Base-by-base conservation (phyloP, 1,140 invertebrate species). In the Gonatopus flavifemur region DNA sequence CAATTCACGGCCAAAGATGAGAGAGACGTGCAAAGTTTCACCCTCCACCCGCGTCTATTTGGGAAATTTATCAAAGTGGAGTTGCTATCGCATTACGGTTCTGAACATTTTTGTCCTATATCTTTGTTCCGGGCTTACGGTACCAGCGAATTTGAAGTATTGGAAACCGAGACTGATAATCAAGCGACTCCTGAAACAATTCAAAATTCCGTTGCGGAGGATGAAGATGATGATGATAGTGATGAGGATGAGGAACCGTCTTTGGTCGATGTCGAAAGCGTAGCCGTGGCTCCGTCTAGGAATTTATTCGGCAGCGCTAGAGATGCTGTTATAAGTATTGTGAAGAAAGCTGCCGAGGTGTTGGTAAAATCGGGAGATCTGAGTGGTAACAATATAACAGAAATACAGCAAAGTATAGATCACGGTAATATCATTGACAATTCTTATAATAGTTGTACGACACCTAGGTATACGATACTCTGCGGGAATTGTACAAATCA, bases 41-140 rank as follows among this genome's bases (percentile, higher is more conserved):
- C 84, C 55, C 80, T 90, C 16, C 83, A 84, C 65, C 87, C 85
- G 10, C 85, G 87, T 69, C 79, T 92, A 1, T 98, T 97, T 80
- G 91, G 92, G 13, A 98, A 98, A 79, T 98, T 93, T 73, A 87
- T 98, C 19, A 89, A 89, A 63, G 83, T 97, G 1, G 95, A 98
- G 65, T 81, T 99, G 55, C 82, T 90, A 43, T 93, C 91, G 13
- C 92, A 98, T 74, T 93, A 98, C 68, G 95, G 96, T 9, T 87
- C 87, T 3, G 96, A 99, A 76, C 96, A 99, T 71, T 99, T 93
- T 69, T 99, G 98, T 75, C 96, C 97, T 0, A 82, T 99, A 36
- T 97, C 93, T 4, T 78, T 96, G 12, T 91, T 97, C 74, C 84
- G 91, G 30, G 89, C 94, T 3, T 96, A 91, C 70, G 95, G 95